Percentiles rank a stretch among this genome's conserved stretches.
phyloP scores from a whole-genome alignment of 2,888 invertebrate species.

The Conistra vaccinii region DNA sequence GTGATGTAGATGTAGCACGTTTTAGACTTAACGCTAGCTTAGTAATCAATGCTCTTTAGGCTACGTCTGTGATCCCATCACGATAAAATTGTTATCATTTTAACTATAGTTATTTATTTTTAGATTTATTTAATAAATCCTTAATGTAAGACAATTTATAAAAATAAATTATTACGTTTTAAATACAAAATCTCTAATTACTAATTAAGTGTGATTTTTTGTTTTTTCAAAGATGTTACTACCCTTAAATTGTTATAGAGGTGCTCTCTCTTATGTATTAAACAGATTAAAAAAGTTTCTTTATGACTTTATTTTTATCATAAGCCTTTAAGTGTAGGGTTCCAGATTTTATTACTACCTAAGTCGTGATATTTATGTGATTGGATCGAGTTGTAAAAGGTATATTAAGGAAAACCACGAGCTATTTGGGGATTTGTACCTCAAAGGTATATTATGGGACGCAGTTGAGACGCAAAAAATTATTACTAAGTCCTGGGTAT shows the following conservation, averaged over 20 bases:
- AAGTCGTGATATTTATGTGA: constrained; percentile 48
- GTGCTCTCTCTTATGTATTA: constrained; percentile 60
- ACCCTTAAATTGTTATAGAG: constrained; percentile 46
- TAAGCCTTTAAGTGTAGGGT: constrained; percentile 28
- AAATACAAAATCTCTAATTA: constrained; percentile 34
- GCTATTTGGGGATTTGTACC: constrained; percentile 23
- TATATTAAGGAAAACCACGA: constrained; percentile 57
- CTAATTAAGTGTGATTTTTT: constrained; percentile 38
- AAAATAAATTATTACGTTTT: constrained; percentile 13
- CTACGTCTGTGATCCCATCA: constrained; percentile 88
- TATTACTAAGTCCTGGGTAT: constrained; percentile 1
- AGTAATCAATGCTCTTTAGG: constrained; percentile 83
- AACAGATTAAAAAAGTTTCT: constrained; percentile 44
- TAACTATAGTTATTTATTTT: constrained; percentile 61
- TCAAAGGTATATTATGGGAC: neutral
- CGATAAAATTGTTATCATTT: constrained; percentile 74
- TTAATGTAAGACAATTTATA: constrained; percentile 17
- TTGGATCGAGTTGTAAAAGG: constrained; percentile 38
- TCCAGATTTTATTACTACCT: constrained; percentile 54
- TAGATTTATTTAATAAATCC: constrained; percentile 28
- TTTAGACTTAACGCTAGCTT: constrained; percentile 55
- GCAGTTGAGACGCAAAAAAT: constrained; percentile 10
- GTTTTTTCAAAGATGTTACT: constrained; percentile 37
- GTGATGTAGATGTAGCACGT: constrained; percentile 22
- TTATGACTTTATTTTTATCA: constrained; percentile 57